A percentile compares a stretch with the other conserved stretches of the same genome.
Evolutionary conservation across 1,140 invertebrate species (phyloP).

Genomic region (Drosophila subobscura): DNA sequence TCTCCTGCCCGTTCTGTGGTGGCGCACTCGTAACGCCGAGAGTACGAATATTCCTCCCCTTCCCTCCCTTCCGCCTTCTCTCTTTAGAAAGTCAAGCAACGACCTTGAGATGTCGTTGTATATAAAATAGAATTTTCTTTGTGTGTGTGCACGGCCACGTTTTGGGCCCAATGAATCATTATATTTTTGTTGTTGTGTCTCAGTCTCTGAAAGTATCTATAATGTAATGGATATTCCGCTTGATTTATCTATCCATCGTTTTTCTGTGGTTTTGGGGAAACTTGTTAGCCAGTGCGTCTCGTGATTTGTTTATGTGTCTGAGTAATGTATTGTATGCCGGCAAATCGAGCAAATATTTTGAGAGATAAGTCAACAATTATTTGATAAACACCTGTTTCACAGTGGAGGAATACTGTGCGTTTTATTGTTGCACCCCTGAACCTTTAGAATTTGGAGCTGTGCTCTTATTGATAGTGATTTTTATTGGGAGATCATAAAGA

Average conservation of each 20-base stretch:
- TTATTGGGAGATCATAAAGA: no score
- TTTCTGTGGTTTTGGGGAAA: constrained; percentile 1
- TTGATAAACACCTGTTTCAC: constrained; percentile 24
- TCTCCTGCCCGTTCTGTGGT: no score
- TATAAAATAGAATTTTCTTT: constrained; percentile 29
- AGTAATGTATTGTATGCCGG: background rate
- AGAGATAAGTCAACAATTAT: constrained; percentile 18
- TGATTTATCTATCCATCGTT: constrained; percentile 5
- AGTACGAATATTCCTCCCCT: constrained; percentile 4
- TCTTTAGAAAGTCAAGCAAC: constrained; percentile 28
- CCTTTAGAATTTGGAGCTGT: no score
- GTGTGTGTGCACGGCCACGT: background rate
- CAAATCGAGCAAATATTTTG: constrained; percentile 17
- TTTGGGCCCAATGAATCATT: constrained; percentile 25
- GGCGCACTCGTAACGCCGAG: no score
- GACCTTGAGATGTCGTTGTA: constrained; percentile 29
- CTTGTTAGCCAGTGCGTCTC: constrained; percentile 1
- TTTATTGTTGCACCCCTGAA: no score
- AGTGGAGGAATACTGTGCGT: background rate
- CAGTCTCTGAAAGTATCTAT: background rate
- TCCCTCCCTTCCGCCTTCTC: background rate
- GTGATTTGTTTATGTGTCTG: constrained; percentile 4
- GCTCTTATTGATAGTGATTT: no score
- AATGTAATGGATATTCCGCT: constrained; percentile 10
- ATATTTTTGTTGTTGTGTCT: background rate